Evolutionary conservation across 53 echinoderm and acorn worm genomes (phyloP), one percentile per base, ranked within the genome.

Genomic region (Paelopatides confundens): DNA sequence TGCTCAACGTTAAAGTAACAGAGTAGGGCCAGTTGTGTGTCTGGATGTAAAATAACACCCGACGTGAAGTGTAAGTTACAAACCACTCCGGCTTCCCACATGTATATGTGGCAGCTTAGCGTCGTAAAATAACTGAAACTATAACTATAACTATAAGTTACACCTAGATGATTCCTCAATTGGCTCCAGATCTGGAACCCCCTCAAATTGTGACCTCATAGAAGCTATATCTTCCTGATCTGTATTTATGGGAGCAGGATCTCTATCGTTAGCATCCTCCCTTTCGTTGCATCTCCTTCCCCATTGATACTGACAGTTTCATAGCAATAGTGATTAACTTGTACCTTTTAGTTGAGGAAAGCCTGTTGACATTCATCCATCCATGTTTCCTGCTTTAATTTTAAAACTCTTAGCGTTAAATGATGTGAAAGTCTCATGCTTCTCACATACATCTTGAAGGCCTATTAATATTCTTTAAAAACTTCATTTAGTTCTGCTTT

Each of bases 201-300:
- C 93, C 93, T 10, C 52, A 54, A 86, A 13, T 53, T 86, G 79
- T 29, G 89, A n/a, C n/a, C n/a, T n/a, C n/a, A n/a, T n/a, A n/a
- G 89, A 54, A 18, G 23, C 23, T 18, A 23, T 17, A 27, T 17
- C 21, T 17, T 67, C 67, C 31, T 67, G 30, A 15, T 27, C 67
- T 28, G 3, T 14, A 30, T 31, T 67, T 27, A 11, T 7, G 12
- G 11, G 17, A 33, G 31, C 29, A 27, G 5, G 4, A 7, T 67
- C 31, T 29, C 29, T 12, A 14, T 9, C 31, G 8, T 26, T 67
- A 8, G 67, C n/a, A n/a, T n/a, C n/a, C n/a, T n/a, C n/a, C n/a
- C n/a, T n/a, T n/a, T n/a, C n/a, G n/a, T n/a, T 51, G 11, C 11
- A 17, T 51, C 52, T 51, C 11, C 52, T 51, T 11, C 11, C 52